A percentile compares a stretch with the other conserved stretches of the same genome.
These are phyloP conservation scores for Hippasteria phrygiana DNA, from an alignment of 53 echinoderm and acorn worm genomes.

Conservation along the genomic window DNA sequence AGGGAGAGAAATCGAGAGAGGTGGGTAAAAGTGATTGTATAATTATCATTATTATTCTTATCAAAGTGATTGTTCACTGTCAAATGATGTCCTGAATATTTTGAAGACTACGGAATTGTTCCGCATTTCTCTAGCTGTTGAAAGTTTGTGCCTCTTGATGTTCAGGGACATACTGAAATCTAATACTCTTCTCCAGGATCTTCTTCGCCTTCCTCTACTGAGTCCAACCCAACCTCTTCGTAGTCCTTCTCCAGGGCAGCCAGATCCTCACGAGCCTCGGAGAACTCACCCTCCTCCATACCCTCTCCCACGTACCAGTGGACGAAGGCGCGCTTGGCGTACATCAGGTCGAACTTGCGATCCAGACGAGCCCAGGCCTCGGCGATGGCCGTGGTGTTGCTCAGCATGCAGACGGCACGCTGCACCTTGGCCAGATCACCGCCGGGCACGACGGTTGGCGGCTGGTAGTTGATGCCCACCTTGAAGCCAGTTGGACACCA, in stretches of 20 bases:
- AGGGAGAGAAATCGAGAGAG: no score
- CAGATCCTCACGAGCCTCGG: slow-evolving; percentile 82
- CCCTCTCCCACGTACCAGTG: slow-evolving; percentile 98
- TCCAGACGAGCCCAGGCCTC: slow-evolving; percentile 93
- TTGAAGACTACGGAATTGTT: no score
- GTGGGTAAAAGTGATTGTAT: no score
- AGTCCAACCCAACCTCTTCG: slow-evolving; percentile 90
- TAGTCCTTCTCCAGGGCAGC: slow-evolving; percentile 93
- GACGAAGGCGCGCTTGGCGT: slow-evolving; percentile 94
- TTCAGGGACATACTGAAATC: not conserved
- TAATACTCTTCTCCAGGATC: slow-evolving; percentile 76
- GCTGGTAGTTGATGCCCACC: slow-evolving; percentile 82
- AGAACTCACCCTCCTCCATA: slow-evolving; percentile 98
- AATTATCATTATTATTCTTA: no score
- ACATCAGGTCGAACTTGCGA: slow-evolving; percentile 94
- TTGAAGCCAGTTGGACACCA: slow-evolving; percentile 97
- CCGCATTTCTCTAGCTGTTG: not conserved
- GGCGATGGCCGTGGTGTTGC: slow-evolving; percentile 96
- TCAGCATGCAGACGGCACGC: slow-evolving; percentile 83
- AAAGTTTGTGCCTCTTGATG: not conserved
- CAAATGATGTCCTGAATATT: no score
- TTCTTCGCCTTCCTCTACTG: slow-evolving; percentile 73
- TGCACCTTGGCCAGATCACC: slow-evolving; percentile 87
- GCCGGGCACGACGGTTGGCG: slow-evolving; percentile 67
- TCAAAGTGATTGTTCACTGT: no score